Evolutionary conservation across 2,113 vertebrate genomes (phyloP).

Genomic region (Misgurnus mizolepis): DNA sequence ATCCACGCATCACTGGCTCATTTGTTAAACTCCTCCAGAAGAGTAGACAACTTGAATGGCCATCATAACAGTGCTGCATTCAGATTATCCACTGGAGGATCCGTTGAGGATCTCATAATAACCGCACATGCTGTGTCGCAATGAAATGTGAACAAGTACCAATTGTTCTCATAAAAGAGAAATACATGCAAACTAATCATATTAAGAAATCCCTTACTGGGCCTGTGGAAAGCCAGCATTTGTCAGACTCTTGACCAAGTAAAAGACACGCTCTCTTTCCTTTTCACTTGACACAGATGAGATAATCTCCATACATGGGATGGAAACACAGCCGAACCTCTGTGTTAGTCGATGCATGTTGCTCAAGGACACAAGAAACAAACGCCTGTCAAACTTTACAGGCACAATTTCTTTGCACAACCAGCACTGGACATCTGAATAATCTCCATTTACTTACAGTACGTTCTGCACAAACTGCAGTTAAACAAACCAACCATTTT

Average conservation of each 20-base stretch:
- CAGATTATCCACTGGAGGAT: constrained; percentile 4
- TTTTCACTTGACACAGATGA: constrained; percentile 30
- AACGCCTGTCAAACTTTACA: neutral
- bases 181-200: neutral
- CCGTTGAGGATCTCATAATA: constrained; percentile 7
- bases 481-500: constrained; percentile 34
- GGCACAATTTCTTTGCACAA: neutral
- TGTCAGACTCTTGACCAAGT: constrained; percentile 24
- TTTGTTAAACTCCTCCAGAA: constrained; percentile 44
- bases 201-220: neutral
- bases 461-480: neutral
- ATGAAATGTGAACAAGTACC: neutral
- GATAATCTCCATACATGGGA: constrained; percentile 53
- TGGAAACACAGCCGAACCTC: constrained; percentile 47
- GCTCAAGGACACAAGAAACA: constrained; percentile 19
- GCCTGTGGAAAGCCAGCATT: constrained; percentile 35
- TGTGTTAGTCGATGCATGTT: constrained; percentile 32
- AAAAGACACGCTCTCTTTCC: constrained; percentile 3
- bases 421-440: neutral
- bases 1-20: constrained; percentile 34
- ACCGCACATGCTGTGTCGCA: neutral
- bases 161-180: neutral
- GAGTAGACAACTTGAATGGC: constrained; percentile 8
- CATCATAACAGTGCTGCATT: constrained; percentile 31
- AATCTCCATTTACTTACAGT: constrained; percentile 9